phyloP scores from a whole-genome alignment of 2,888 invertebrate species.

The Cataglyphis albicans region DNA sequence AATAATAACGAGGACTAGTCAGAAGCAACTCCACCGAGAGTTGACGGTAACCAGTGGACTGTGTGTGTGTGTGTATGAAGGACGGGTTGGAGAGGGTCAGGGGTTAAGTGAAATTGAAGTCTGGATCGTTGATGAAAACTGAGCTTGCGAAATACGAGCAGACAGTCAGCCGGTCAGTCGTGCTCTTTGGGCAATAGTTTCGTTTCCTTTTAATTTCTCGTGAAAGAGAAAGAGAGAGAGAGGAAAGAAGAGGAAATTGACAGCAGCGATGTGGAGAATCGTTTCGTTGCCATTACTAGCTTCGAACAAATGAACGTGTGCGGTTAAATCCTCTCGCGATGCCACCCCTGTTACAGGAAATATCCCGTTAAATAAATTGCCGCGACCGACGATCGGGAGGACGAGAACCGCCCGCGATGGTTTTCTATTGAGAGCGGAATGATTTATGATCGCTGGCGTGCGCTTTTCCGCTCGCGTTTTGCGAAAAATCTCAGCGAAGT shows the following conservation, averaged over 20 bases:
- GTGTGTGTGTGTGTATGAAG: not conserved
- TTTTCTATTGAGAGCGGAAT: slow-evolving; percentile 70
- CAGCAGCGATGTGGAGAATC: slow-evolving; percentile 12
- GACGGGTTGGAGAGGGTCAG: slow-evolving; percentile 40
- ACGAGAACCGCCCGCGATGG: slow-evolving; percentile 31
- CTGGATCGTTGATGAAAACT: slow-evolving; percentile 74
- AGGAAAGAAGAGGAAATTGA: not conserved
- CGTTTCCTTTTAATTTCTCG: slow-evolving; percentile 74
- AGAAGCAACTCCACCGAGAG: not conserved
- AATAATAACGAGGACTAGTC: slow-evolving; percentile 14
- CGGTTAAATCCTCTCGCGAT: slow-evolving; percentile 57
- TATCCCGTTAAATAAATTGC: slow-evolving; percentile 69
- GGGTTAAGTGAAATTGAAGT: slow-evolving; percentile 78
- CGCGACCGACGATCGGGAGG: slow-evolving; percentile 3
- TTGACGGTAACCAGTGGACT: slow-evolving; percentile 11
- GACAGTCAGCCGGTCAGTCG: slow-evolving; percentile 38
- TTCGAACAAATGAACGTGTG: slow-evolving; percentile 8
- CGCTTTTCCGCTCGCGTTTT: slow-evolving; percentile 31
- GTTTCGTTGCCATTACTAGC: slow-evolving; percentile 1
- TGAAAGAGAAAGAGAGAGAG: slow-evolving; percentile 1
- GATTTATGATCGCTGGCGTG: slow-evolving; percentile 64
- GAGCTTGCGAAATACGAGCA: slow-evolving; percentile 64
- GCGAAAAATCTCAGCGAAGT: slow-evolving; percentile 41
- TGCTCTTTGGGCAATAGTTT: slow-evolving; percentile 70
- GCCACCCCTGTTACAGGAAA: slow-evolving; percentile 34